A percentile compares a stretch with the other conserved stretches of the same genome.
Evolutionary conservation across 2,888 invertebrate species (phyloP).

Genomic region (Philereme transversata): DNA sequence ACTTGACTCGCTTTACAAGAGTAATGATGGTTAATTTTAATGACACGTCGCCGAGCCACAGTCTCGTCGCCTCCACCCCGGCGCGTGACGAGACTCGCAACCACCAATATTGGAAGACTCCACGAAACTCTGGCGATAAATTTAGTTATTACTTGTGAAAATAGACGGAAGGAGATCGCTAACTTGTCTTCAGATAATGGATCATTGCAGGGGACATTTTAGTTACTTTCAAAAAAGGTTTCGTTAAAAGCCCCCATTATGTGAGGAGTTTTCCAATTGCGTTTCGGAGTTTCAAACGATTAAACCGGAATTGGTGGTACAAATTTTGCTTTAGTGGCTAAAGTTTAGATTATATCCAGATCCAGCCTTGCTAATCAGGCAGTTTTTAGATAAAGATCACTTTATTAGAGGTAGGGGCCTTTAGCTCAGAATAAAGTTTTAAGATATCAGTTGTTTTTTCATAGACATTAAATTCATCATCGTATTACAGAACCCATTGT

Average conservation of each 20-base stretch:
- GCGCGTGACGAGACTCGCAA: constrained; percentile 72
- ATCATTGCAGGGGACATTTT: constrained; percentile 79
- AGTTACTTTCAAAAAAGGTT: constrained; percentile 77
- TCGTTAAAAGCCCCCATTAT: constrained; percentile 78
- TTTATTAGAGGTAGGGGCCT: constrained; percentile 1
- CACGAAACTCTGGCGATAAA: constrained; percentile 81
- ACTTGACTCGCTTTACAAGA: constrained; percentile 73
- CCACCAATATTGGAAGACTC: constrained; percentile 75
- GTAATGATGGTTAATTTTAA: constrained; percentile 84
- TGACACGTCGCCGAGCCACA: constrained; percentile 72
- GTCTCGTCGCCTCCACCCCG: constrained; percentile 52
- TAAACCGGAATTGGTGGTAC: constrained; percentile 63
- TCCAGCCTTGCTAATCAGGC: constrained; percentile 39
- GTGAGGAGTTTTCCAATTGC: constrained; percentile 77
- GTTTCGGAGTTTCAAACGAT: constrained; percentile 62
- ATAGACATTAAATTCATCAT: too few relatives aligned
- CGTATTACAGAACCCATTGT: constrained; percentile 11
- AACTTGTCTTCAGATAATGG: constrained; percentile 83
- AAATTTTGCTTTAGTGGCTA: constrained; percentile 56
- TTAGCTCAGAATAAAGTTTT: neutral
- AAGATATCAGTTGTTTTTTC: too few relatives aligned
- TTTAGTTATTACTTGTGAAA: constrained; percentile 84
- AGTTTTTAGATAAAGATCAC: constrained; percentile 32
- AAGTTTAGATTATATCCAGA: constrained; percentile 62
- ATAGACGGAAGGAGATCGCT: constrained; percentile 83